Conservation (phyloP, 35 echinoderm and acorn worm species). For the Ophiothrix spiculata region DNA sequence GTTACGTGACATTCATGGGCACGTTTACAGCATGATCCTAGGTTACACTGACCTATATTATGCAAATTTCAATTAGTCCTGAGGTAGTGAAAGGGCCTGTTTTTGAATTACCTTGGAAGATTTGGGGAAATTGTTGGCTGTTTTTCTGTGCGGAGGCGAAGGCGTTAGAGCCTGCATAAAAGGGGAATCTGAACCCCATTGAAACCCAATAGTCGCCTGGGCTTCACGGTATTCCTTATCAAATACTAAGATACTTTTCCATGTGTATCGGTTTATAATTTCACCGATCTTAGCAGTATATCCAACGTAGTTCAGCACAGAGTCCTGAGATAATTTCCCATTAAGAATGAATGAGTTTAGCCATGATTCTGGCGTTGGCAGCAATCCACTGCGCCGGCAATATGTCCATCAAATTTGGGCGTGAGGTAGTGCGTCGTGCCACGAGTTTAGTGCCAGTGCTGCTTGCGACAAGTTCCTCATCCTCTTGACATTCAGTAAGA, state of each 20-base stretch:
- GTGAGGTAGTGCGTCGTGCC: background rate
- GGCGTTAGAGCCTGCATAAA: background rate
- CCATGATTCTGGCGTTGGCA: background rate
- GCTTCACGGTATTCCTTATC: constrained; percentile 1
- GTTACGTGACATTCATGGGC: background rate
- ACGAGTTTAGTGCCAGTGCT: too few relatives aligned
- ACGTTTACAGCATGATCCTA: background rate
- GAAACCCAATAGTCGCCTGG: background rate
- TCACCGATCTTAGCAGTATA: background rate
- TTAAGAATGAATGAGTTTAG: background rate
- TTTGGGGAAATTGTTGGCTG: too few relatives aligned
- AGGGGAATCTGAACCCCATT: background rate
- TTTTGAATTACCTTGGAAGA: too few relatives aligned
- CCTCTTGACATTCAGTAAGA: too few relatives aligned
- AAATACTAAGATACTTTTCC: background rate
- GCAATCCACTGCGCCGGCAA: background rate
- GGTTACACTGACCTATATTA: background rate
- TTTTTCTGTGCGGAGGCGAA: background rate
- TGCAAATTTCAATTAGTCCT: background rate
- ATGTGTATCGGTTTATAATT: background rate
- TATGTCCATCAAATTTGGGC: background rate
- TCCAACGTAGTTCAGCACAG: background rate
- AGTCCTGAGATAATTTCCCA: background rate
- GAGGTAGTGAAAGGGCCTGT: background rate
- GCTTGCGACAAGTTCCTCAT: too few relatives aligned